Evolutionary conservation across 37 sponge, comb jelly and placozoan genomes (phyloP).

Genomic region (Agelas oroides): DNA sequence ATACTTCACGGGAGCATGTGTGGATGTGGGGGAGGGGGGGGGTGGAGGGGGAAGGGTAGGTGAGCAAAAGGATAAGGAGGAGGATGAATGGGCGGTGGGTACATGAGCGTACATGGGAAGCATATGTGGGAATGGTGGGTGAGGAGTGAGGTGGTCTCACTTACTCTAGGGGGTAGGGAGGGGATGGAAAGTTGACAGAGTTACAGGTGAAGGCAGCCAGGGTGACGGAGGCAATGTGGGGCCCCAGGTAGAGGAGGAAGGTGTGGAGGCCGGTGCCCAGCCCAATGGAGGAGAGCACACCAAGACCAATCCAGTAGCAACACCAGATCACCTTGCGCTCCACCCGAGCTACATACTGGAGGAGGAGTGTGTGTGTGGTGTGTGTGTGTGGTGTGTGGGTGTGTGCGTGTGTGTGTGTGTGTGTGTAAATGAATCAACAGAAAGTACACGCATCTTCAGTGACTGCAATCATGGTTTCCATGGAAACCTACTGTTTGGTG

Average conservation of each 20-base stretch:
- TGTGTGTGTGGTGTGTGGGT: background rate
- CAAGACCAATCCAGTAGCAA: slow-evolving; percentile 95
- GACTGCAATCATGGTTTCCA: no score
- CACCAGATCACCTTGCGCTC: slow-evolving; percentile 77
- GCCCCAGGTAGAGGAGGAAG: slow-evolving; percentile 98
- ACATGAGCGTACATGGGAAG: background rate
- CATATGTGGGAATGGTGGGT: slow-evolving; percentile 1
- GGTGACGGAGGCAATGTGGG: slow-evolving; percentile 98
- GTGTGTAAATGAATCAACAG: no score
- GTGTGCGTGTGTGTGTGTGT: no score
- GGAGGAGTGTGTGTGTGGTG: slow-evolving; percentile 24
- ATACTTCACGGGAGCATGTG: slow-evolving; percentile 33
- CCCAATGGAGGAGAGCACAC: slow-evolving; percentile 94
- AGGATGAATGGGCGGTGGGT: no score
- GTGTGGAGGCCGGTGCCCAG: slow-evolving; percentile 99
- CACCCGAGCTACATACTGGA: slow-evolving; percentile 58
- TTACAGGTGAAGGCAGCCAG: slow-evolving; percentile 97
- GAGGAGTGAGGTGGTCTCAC: background rate
- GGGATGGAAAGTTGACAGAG: slow-evolving; percentile 95
- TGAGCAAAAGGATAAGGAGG: background rate
- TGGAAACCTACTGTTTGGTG: slow-evolving; percentile 69
- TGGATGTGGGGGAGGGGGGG: background rate
- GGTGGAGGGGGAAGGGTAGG: background rate
- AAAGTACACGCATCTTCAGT: no score
- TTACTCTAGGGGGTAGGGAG: slow-evolving; percentile 91